Conservation (phyloP, 2,888 invertebrate species). For the Drosophila siamana region DNA sequence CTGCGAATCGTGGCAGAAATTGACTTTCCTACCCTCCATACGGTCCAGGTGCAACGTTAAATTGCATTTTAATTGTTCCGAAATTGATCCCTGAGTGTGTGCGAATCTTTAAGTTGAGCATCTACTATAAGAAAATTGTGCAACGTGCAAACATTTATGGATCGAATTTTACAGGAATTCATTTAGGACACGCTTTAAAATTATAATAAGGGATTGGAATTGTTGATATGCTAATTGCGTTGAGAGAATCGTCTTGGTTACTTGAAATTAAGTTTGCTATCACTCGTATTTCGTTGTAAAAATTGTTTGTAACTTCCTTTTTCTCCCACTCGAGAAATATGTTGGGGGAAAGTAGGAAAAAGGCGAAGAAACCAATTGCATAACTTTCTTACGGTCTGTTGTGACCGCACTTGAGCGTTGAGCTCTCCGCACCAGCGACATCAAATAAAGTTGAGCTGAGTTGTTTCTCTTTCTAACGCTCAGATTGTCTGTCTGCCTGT, state of each 20-base stretch:
- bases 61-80: slow-evolving; percentile 52
- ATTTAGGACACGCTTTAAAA: too few relatives aligned
- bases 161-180: too few relatives aligned
- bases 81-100: neutral
- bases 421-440: slow-evolving; percentile 27
- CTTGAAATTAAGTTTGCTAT: neutral
- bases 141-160: neutral
- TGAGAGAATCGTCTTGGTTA: neutral
- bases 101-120: neutral
- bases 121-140: neutral
- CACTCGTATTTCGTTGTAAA: neutral
- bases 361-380: slow-evolving; percentile 45
- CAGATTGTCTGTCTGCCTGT: slow-evolving; percentile 1
- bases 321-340: slow-evolving; percentile 17
- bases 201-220: neutral
- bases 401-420: slow-evolving; percentile 60
- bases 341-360: slow-evolving; percentile 21
- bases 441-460: slow-evolving; percentile 58
- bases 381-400: slow-evolving; percentile 59
- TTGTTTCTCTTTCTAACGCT: neutral
- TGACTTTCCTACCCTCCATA: slow-evolving; percentile 35
- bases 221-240: neutral
- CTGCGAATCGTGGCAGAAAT: slow-evolving; percentile 53
- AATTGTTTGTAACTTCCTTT: slow-evolving; percentile 18
- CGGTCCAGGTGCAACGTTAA: slow-evolving; percentile 11